phyloP scores from a whole-genome alignment of 2,888 invertebrate species.

The Lasius fuliginosus region DNA sequence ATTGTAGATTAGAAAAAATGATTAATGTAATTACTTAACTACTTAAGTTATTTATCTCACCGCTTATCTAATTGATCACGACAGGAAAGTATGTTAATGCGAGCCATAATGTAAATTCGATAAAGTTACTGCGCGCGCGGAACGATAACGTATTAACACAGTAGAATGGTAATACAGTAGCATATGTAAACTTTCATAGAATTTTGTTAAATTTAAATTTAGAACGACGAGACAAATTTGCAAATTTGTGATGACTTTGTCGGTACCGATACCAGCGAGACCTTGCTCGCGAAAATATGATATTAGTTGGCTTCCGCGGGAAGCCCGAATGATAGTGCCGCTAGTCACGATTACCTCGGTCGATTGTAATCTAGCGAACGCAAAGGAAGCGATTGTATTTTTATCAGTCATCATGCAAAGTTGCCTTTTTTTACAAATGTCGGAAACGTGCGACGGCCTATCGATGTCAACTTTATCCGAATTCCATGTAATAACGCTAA shows the following conservation, averaged over 20 bases:
- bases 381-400: slow-evolving; percentile 59
- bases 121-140: neutral
- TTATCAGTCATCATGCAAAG: slow-evolving; percentile 55
- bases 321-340: slow-evolving; percentile 78
- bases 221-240: slow-evolving; percentile 5
- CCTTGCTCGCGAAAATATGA: slow-evolving; percentile 83
- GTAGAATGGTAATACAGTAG: slow-evolving; percentile 3
- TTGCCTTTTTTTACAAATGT: slow-evolving; percentile 28
- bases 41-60: slow-evolving; percentile 1
- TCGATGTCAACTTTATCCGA: slow-evolving; percentile 17
- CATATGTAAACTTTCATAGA: neutral
- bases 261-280: slow-evolving; percentile 61
- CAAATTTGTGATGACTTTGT: slow-evolving; percentile 11
- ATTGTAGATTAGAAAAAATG: neutral
- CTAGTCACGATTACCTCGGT: slow-evolving; percentile 76
- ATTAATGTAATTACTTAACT: neutral
- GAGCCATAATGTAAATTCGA: slow-evolving; percentile 37
- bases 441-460: slow-evolving; percentile 14
- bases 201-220: slow-evolving; percentile 49
- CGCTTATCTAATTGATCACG: slow-evolving; percentile 19
- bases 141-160: slow-evolving; percentile 16
- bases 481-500: slow-evolving; percentile 13
- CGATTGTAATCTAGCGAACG: slow-evolving; percentile 67
- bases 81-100: slow-evolving; percentile 7
- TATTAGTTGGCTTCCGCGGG: slow-evolving; percentile 78